Evolutionary conservation across 2,113 vertebrate species (phyloP).

Genomic region (Peromyscus californicus): DNA sequence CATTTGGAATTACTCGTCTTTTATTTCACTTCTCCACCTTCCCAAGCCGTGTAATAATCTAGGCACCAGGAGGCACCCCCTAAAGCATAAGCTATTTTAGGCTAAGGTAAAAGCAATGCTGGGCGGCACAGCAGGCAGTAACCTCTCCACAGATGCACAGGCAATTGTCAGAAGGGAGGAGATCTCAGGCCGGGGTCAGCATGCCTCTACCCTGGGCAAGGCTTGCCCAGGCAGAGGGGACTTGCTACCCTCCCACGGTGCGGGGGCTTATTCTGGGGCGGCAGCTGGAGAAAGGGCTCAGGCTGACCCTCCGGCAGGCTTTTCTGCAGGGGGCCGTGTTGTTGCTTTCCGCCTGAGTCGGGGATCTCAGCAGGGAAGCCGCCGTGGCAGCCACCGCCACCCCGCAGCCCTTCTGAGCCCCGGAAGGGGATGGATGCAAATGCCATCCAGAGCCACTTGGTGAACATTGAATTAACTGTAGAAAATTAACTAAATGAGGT

Average conservation of each 20-base stretch:
- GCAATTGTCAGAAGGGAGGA: background rate
- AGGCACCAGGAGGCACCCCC: constrained; percentile 34
- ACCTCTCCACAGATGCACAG: background rate
- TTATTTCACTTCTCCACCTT: constrained; percentile 39
- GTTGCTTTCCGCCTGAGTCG: constrained; percentile 25
- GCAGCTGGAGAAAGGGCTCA: background rate
- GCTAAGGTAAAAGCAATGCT: constrained; percentile 59
- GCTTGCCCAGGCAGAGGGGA: background rate
- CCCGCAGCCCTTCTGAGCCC: constrained; percentile 43
- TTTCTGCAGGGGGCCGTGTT: background rate
- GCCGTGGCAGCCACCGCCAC: background rate
- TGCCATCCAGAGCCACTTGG: constrained; percentile 61
- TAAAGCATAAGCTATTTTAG: constrained; percentile 69
- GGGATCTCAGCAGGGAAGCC: constrained; percentile 34
- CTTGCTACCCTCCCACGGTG: background rate
- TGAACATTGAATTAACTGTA: constrained; percentile 79
- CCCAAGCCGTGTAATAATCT: constrained; percentile 41
- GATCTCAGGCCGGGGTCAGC: background rate
- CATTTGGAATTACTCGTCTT: background rate
- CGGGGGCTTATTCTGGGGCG: background rate
- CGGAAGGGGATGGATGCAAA: constrained; percentile 73
- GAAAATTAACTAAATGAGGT: constrained; percentile 82
- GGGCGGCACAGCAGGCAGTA: constrained; percentile 43
- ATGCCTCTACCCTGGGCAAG: background rate
- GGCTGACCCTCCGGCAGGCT: background rate